phyloP scores from a whole-genome alignment of 1,140 invertebrate genomes.

The Caenorhabditis briggsae region DNA sequence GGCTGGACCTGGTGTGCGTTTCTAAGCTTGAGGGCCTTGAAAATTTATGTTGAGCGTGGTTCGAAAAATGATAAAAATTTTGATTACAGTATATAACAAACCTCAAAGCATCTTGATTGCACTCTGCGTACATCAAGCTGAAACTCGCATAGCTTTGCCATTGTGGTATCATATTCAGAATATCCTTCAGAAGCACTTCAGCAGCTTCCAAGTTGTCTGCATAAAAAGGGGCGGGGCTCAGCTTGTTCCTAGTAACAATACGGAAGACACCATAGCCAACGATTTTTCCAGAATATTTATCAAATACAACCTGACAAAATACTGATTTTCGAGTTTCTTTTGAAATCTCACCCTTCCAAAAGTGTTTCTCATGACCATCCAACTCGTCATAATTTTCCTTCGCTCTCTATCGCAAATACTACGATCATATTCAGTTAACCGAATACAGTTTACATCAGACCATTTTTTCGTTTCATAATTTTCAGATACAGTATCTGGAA shows the following conservation, averaged over 20 bases:
- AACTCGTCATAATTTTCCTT: neutral
- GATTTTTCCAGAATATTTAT: slow-evolving; percentile 13
- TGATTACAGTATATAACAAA: too few relatives aligned
- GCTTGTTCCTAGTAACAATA: neutral
- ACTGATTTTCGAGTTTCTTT: neutral
- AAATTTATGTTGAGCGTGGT: too few relatives aligned
- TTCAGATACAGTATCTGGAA: neutral
- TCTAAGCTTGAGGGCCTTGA: too few relatives aligned
- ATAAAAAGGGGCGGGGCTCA: slow-evolving; percentile 21
- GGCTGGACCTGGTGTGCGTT: too few relatives aligned
- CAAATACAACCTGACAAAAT: neutral
- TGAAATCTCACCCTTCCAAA: neutral
- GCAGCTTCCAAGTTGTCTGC: slow-evolving; percentile 8
- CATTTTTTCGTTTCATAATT: neutral
- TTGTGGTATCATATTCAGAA: neutral
- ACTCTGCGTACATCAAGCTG: neutral
- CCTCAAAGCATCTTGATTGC: neutral
- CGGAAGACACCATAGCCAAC: slow-evolving; percentile 15
- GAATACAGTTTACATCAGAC: neutral
- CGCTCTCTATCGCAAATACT: neutral
- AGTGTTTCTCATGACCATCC: neutral
- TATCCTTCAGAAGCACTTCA: neutral
- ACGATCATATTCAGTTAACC: neutral
- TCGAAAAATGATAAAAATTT: too few relatives aligned
- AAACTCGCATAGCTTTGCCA: neutral